phyloP scores from a whole-genome alignment of 2,888 invertebrate genomes.

The Sericinus montela region DNA sequence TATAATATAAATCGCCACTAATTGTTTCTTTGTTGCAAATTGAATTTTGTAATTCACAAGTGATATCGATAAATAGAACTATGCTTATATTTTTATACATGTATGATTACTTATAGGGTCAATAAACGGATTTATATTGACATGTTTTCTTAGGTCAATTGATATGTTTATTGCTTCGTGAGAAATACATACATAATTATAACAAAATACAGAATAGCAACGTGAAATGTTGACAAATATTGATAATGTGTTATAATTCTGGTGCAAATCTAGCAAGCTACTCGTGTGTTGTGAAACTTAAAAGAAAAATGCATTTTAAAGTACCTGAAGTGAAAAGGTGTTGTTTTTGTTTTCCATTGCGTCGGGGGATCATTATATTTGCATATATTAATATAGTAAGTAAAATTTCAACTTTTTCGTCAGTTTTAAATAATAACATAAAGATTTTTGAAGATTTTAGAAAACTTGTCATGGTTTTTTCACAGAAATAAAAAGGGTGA shows the following conservation, averaged over 20 bases:
- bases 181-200: constrained; percentile 5
- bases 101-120: constrained; percentile 8
- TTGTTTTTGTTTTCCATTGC: constrained; percentile 62
- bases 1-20: too few species aligned
- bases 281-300: constrained; percentile 12
- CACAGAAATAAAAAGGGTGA: too few species aligned
- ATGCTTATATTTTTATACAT: neutral
- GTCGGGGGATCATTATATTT: constrained; percentile 62
- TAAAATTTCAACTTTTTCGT: constrained; percentile 15
- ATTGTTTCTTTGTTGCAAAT: too few species aligned
- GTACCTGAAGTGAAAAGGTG: constrained; percentile 61
- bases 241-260: constrained; percentile 1
- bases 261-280: constrained; percentile 5
- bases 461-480: too few species aligned
- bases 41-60: too few species aligned
- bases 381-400: constrained; percentile 66
- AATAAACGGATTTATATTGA: constrained; percentile 17
- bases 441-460: too few species aligned
- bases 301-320: constrained; percentile 35
- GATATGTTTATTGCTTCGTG: constrained; percentile 4
- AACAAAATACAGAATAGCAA: constrained; percentile 9
- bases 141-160: constrained; percentile 12
- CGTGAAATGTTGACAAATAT: neutral
- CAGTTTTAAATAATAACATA: too few species aligned
- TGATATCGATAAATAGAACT: neutral